Conservation (phyloP, 2,113 vertebrate genomes). For the Coryphaenoides rupestris region DNA sequence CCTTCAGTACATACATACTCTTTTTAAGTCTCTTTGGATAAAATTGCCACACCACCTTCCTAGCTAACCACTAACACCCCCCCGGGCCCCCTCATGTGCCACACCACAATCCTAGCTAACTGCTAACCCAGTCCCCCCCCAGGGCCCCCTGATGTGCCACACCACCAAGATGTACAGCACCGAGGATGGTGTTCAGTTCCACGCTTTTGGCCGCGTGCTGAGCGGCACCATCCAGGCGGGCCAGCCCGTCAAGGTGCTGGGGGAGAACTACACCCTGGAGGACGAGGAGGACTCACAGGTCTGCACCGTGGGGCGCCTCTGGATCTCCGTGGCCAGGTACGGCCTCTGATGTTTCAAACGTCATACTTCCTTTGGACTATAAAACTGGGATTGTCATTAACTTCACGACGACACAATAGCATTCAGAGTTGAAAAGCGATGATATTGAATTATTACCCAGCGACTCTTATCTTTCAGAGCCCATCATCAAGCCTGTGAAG, state of each 20-base stretch:
- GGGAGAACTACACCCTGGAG: constrained; percentile 96
- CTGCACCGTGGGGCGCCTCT: constrained; percentile 92
- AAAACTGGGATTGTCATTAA: no score
- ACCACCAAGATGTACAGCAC: constrained; percentile 99
- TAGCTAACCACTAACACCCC: no score
- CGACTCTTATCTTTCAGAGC: constrained; percentile 83
- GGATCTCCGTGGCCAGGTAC: constrained; percentile 97
- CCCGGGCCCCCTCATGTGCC: neutral
- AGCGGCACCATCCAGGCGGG: constrained; percentile 96
- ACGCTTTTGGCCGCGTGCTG: constrained; percentile 92
- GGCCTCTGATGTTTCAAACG: no score
- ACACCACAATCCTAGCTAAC: neutral
- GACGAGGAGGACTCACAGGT: constrained; percentile 98
- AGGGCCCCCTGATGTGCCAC: constrained; percentile 98
- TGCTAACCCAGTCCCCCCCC: neutral
- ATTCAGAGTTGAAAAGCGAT: no score
- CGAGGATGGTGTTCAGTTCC: constrained; percentile 96
- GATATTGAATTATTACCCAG: no score
- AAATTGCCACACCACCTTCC: no score
- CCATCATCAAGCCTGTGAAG: constrained; percentile 97
- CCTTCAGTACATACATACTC: no score
- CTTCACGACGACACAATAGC: no score
- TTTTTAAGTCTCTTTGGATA: no score
- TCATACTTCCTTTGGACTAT: no score
- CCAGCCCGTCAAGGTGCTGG: constrained; percentile 94